These are phyloP conservation scores for Cheirogaleus major DNA, from an alignment of 2,797 vertebrate species.

Conservation along the genomic window DNA sequence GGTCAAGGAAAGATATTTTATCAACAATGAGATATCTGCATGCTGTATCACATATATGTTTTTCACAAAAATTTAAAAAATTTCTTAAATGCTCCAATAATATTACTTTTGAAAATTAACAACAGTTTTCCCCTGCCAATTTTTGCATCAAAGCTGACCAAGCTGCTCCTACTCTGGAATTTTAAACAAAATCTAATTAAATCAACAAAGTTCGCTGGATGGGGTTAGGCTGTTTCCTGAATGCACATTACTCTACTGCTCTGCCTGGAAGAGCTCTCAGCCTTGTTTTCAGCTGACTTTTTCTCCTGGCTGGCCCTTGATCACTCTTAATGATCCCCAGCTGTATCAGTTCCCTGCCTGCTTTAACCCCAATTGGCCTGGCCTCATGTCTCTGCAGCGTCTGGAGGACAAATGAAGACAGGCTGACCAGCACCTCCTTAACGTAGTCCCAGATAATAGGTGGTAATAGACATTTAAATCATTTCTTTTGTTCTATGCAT, in stretches of 20 bases:
- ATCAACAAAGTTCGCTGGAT: conserved; percentile 69
- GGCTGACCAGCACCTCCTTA: conserved; percentile 65
- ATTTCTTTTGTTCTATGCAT: conserved; percentile 40
- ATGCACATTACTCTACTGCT: conserved; percentile 35
- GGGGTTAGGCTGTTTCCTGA: conserved; percentile 71
- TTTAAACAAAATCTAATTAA: conserved; percentile 78
- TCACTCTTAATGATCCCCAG: conserved; percentile 77
- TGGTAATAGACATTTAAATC: conserved; percentile 63
- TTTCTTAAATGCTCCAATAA: conserved; percentile 36
- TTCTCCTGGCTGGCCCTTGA: conserved; percentile 72
- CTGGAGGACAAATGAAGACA: conserved; percentile 73
- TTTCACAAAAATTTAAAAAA: conserved; percentile 15
- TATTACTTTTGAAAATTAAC: conserved; percentile 71
- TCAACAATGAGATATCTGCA: neutral
- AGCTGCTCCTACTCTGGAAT: conserved; percentile 65
- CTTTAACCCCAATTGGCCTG: conserved; percentile 77
- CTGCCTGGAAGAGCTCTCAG: conserved; percentile 64
- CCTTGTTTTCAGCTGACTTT: conserved; percentile 69
- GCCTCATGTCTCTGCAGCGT: conserved; percentile 63
- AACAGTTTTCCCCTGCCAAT: conserved; percentile 21
- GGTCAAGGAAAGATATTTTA: conserved; percentile 27
- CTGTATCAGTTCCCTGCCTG: conserved; percentile 69
- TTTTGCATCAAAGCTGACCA: conserved; percentile 70
- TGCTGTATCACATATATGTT: neutral
- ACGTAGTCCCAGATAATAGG: conserved; percentile 57